Conservation (phyloP, 2,113 vertebrate genomes). For the Laticauda laticaudata region DNA sequence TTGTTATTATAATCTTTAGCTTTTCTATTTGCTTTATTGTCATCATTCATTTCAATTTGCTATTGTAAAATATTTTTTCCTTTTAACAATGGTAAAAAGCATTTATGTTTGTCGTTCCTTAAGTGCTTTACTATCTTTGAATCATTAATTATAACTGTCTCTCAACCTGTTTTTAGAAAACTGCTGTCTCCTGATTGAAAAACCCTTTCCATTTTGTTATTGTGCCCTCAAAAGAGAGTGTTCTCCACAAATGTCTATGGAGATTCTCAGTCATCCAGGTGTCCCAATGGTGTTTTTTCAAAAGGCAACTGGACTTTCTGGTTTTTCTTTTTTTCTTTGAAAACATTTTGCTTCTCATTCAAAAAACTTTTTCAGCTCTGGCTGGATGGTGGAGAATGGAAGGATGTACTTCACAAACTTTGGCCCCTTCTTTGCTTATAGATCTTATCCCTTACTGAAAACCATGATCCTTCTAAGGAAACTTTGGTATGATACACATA, state of each 20-base stretch:
- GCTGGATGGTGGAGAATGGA: too few species aligned
- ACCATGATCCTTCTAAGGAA: conserved; percentile 42
- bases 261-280: too few species aligned
- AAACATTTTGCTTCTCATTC: too few species aligned
- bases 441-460: conserved; percentile 40
- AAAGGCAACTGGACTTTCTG: too few species aligned
- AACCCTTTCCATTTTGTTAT: conserved; percentile 10
- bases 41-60: conserved; percentile 59
- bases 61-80: conserved; percentile 51
- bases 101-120: conserved; percentile 34
- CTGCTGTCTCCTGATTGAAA: conserved; percentile 17
- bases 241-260: not conserved
- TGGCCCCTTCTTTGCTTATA: conserved; percentile 49
- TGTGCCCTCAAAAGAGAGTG: conserved; percentile 49
- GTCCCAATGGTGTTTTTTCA: too few species aligned
- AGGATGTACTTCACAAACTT: not conserved
- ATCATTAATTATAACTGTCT: conserved; percentile 64
- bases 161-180: conserved; percentile 57
- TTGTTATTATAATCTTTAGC: conserved; percentile 45
- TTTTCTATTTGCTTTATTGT: conserved; percentile 51
- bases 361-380: too few species aligned
- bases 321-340: too few species aligned
- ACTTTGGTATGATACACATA: conserved; percentile 15
- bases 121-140: conserved; percentile 60
- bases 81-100: conserved; percentile 30